Evolutionary conservation across 1,140 invertebrate species (phyloP).

Genomic region (Drosophila pruinosa): DNA sequence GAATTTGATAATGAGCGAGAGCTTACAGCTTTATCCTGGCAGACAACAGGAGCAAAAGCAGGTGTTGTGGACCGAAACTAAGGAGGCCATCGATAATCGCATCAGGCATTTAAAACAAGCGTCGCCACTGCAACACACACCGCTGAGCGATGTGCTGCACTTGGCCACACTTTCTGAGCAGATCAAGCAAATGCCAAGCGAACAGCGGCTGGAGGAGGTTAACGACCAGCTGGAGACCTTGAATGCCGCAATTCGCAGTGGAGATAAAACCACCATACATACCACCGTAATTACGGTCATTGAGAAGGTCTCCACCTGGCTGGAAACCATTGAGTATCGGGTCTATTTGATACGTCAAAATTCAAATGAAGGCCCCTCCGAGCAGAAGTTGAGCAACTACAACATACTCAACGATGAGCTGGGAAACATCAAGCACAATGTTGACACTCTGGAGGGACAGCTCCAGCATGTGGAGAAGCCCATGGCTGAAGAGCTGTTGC

Average conservation of each 20-base stretch:
- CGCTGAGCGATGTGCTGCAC: slow-evolving; percentile 84
- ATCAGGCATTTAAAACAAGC: slow-evolving; percentile 65
- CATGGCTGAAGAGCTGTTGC: slow-evolving; percentile 82
- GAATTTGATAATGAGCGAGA: slow-evolving; percentile 65
- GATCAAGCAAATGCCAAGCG: slow-evolving; percentile 84
- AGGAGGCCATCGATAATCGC: slow-evolving; percentile 68
- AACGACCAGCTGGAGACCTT: slow-evolving; percentile 85
- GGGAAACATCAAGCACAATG: slow-evolving; percentile 82
- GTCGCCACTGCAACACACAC: slow-evolving; percentile 57
- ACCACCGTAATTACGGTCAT: slow-evolving; percentile 89
- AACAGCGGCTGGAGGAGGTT: slow-evolving; percentile 84
- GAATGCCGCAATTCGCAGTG: slow-evolving; percentile 85
- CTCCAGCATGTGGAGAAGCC: slow-evolving; percentile 83
- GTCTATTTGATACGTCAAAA: slow-evolving; percentile 87
- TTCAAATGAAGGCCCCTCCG: slow-evolving; percentile 84
- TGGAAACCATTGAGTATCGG: slow-evolving; percentile 92
- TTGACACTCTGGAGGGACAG: slow-evolving; percentile 83
- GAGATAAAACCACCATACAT: slow-evolving; percentile 87
- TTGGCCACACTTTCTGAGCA: slow-evolving; percentile 85
- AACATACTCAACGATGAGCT: slow-evolving; percentile 83
- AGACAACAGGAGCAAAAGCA: slow-evolving; percentile 17
- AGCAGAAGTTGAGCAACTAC: slow-evolving; percentile 84
- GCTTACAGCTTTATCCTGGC: slow-evolving; percentile 69
- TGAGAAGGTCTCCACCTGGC: slow-evolving; percentile 90
- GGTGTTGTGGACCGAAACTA: slow-evolving; percentile 51